phyloP scores from a whole-genome alignment of 2,888 invertebrate species.

The Branchellion lobata region DNA sequence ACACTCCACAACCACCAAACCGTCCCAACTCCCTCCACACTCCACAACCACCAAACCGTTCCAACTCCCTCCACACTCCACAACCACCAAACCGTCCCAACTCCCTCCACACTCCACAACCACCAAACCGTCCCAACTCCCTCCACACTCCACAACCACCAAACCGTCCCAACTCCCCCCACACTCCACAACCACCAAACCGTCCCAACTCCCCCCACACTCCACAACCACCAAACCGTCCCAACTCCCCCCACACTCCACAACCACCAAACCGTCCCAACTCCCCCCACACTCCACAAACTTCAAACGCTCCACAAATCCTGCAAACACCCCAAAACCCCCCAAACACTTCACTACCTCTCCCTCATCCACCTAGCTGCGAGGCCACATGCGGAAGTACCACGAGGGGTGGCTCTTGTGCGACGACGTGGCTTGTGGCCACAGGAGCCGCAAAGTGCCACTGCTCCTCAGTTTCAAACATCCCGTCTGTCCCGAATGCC shows the following conservation, averaged over 20 bases:
- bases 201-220: neutral
- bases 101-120: too few species aligned
- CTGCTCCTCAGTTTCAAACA: conserved; percentile 66
- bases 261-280: too few species aligned
- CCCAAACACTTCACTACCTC: neutral
- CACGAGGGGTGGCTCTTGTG: conserved; percentile 81
- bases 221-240: neutral
- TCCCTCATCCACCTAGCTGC: conserved; percentile 61
- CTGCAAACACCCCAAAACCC: neutral
- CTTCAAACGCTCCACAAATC: neutral
- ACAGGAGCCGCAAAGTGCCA: conserved; percentile 71
- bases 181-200: too few species aligned
- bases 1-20: neutral
- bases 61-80: too few species aligned
- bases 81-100: too few species aligned
- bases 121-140: too few species aligned
- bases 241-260: neutral
- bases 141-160: too few species aligned
- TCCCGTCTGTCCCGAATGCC: conserved; percentile 77
- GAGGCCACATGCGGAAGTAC: conserved; percentile 72
- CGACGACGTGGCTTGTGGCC: conserved; percentile 82
- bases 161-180: too few species aligned
- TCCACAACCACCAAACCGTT: conserved; percentile 71
- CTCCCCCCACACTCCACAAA: neutral
- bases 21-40: conserved; percentile 62